Evolutionary conservation across 2,113 vertebrate genomes (phyloP).

Genomic region (Clarias gariepinus): DNA sequence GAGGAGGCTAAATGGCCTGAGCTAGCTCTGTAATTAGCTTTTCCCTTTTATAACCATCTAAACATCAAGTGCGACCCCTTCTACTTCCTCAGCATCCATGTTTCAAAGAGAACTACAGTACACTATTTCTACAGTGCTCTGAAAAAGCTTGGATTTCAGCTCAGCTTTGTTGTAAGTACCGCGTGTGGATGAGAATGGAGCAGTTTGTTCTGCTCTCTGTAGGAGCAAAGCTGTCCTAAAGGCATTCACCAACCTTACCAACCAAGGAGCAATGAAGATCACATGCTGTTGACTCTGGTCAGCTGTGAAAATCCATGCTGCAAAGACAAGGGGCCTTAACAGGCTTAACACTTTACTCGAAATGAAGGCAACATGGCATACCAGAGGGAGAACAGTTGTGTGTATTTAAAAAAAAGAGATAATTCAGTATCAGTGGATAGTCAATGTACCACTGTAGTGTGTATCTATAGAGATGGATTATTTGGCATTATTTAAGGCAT

Average conservation of each 20-base stretch:
- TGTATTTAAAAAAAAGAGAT: no score
- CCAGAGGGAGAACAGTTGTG: background rate
- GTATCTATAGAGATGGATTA: background rate
- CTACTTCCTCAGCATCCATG: background rate
- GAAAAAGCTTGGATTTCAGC: conserved; percentile 5
- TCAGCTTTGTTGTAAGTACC: background rate
- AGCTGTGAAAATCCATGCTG: background rate
- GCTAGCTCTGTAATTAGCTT: conserved; percentile 24
- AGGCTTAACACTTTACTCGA: background rate
- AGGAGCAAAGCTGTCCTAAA: background rate
- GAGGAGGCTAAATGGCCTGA: background rate
- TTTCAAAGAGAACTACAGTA: background rate
- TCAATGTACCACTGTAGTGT: background rate
- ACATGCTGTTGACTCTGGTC: background rate
- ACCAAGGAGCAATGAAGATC: background rate
- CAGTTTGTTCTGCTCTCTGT: conserved; percentile 3
- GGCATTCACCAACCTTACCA: background rate
- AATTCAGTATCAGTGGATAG: background rate
- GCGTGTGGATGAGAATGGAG: background rate
- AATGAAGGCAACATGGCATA: background rate
- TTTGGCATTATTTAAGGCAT: background rate
- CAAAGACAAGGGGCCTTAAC: background rate
- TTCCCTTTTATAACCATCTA: background rate
- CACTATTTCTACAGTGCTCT: background rate
- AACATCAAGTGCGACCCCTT: conserved; percentile 12